Conservation (phyloP, 2,113 vertebrate genomes). For the Corvus moneduloides region DNA sequence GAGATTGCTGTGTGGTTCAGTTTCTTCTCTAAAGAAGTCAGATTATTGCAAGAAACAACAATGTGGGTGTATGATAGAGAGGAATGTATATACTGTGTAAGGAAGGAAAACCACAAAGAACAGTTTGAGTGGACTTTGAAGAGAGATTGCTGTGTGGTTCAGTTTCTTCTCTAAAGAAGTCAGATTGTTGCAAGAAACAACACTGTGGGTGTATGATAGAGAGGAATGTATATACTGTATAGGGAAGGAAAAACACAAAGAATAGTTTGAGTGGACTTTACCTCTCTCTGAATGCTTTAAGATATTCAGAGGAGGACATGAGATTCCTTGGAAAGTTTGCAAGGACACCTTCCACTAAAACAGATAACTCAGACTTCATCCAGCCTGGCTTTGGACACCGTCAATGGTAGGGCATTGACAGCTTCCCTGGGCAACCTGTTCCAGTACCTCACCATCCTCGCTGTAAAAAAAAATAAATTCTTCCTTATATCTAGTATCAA, state of each 20-base stretch:
- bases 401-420: rapidly evolving
- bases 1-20: background rate
- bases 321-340: background rate
- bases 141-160: background rate
- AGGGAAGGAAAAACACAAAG: background rate
- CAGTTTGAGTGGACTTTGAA: background rate
- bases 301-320: background rate
- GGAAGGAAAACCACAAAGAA: background rate
- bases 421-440: background rate
- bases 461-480: background rate
- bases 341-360: background rate
- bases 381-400: background rate
- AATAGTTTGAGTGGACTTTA: background rate
- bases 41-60: background rate
- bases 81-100: too few relatives aligned
- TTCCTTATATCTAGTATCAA: background rate
- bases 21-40: background rate
- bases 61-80: background rate
- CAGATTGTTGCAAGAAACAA: background rate
- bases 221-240: too few relatives aligned
- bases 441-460: background rate
- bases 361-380: background rate
- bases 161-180: background rate
- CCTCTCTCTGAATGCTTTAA: background rate
- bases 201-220: background rate